Base-by-base conservation (phyloP, 1,140 invertebrate species). In the Ceratoteleas bidentatus region DNA sequence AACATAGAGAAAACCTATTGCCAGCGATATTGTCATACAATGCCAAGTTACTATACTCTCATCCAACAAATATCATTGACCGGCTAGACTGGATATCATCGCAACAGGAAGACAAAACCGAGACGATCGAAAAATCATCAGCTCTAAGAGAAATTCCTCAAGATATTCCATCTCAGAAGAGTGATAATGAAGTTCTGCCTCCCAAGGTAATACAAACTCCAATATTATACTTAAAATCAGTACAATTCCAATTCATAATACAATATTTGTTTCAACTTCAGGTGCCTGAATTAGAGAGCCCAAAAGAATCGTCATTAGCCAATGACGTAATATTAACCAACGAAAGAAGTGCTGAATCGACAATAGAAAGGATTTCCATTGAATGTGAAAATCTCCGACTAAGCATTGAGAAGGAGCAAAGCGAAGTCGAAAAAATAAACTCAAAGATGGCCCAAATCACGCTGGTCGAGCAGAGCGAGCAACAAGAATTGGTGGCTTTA, bases 21-120 rank as follows among this genome's bases (percentile, higher is more conserved):
- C 91, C 93, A 74, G 93, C 93, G 33, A 74, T 93, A 16, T 85
- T 93, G 77, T 88, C 88, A 2, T 83, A 89, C 32, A 92, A 92
- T 83, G 84, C 85, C 47, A 89, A 68, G 84, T 43, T 84, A 64
- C 13, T 86, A 16, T 68, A 87, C 81, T 53, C 74, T 11, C 54
- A 57, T 32, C 61, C 87, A 43, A 85, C 77, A n/a, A 85, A 88
- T 80, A 86, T 89, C 40, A 83, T 84, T 14, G 86, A 91, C 60
- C 78, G 85, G 61, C 85, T 91, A 79, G 85, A 90, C 33, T 92
- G 90, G 89, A 84, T 90, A 8, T 87, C 84, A 78, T 80, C 69
- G 15, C 84, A 87, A 74, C 74, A 76, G n/a, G 34, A 79, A 60
- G 60, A 77, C 4, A 77, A 78, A 52, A 52, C 6, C 10, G 40